Evolutionary conservation across 2,888 invertebrate species (phyloP), one percentile per base, ranked within the genome.

Genomic region (Drosophila colorata): DNA sequence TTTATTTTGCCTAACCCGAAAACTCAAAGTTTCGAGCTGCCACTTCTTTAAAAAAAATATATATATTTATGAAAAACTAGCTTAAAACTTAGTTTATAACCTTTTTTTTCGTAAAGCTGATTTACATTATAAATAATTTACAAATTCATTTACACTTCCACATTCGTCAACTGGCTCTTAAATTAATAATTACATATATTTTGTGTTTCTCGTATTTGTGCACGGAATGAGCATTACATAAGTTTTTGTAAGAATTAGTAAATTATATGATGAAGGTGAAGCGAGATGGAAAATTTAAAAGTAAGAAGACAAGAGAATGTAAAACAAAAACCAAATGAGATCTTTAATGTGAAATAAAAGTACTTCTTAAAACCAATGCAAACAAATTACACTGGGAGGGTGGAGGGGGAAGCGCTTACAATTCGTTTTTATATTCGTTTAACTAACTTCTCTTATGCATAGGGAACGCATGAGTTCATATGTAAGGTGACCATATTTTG

Each of bases 231-330:
- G 67, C 61, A 69, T 72, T 80, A 72, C 66, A 78, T 81, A 80
- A 72, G 85, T 76, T 87, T 82, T 84, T 87, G 71, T 87, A 87
- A 80, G 87, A 81, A 77, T 78, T 84, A 83, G 82, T 75, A 57
- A 83, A 83, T 81, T 87, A 80, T 84, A 75, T 71, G 71, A 75
- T 31, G 63, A 70, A 43, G 55, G 66, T 65, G 78, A 48, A 66
- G 58, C 69, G 61, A 11, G 33, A 69, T 53, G 65, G 48, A 69
- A 66, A 33, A 69, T 57, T 66, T 53, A 78, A 76, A 77, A 80
- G 51, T 76, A 83, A 73, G 77, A 69, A 59, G 69, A 63, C 48
- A 60, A 43, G 59, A 69, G 46, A 60, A 67, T 46, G 40, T 61
- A 37, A 40, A 64, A 68, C 49, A 67, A 83, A 77, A 57, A 67